A percentile compares a stretch with the other conserved stretches of the same genome.
phyloP scores from a whole-genome alignment of 1,140 invertebrate genomes.

The Drosophila navojoa region DNA sequence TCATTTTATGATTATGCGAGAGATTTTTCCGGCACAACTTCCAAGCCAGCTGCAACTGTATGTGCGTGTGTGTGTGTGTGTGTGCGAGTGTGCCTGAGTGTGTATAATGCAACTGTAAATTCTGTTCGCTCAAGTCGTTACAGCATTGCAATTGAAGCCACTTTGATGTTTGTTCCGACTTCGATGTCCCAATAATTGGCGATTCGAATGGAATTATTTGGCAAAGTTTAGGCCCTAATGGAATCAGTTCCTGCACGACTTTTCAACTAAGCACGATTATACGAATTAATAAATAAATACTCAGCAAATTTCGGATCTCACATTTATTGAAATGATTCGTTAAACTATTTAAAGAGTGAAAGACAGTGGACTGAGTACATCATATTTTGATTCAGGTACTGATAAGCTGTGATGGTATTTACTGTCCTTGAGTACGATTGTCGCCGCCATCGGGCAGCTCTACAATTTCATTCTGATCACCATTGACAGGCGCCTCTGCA shows the following conservation, averaged over 20 bases:
- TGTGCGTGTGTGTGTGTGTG: constrained; percentile 22
- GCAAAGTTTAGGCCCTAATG: constrained; percentile 25
- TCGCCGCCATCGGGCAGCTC: no score
- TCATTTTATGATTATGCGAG: constrained; percentile 83
- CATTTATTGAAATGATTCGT: no score
- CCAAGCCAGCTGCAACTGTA: constrained; percentile 27
- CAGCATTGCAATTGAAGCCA: constrained; percentile 60
- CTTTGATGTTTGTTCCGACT: constrained; percentile 69
- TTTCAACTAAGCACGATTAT: background rate
- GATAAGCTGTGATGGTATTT: no score
- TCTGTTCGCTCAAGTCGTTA: constrained; percentile 54
- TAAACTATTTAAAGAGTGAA: no score
- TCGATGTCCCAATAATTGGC: constrained; percentile 62
- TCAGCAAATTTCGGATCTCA: no score
- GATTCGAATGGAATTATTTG: constrained; percentile 38
- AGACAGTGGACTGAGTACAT: no score
- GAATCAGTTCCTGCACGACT: constrained; percentile 4
- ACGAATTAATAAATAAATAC: background rate
- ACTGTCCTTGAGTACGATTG: no score
- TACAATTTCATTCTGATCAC: no score
- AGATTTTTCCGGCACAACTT: constrained; percentile 76
- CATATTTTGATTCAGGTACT: no score
- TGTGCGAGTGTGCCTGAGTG: constrained; percentile 30
- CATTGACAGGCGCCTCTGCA: no score
- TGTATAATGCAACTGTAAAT: constrained; percentile 73